Evolutionary conservation across 2,888 invertebrate genomes (phyloP), one percentile per base, ranked within the genome.

Genomic region (Hirtodrosophila histrioides): DNA sequence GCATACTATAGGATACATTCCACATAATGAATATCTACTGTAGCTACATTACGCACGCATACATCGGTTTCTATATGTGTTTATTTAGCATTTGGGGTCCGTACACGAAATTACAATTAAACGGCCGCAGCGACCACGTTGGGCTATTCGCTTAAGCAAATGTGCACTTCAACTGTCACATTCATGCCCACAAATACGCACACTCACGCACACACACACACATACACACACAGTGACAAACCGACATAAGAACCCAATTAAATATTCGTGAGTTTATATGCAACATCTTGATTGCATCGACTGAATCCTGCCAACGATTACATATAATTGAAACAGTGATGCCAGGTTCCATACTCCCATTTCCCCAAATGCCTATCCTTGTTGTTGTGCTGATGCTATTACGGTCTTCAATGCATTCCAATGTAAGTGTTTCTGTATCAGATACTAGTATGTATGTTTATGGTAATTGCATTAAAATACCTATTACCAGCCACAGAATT

Each of bases 31-130:
- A 24, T 35, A 7, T 48, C 3, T 50, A 76, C 73, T 80, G 72
- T 61, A 11, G 5, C 5, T 45, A 23, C 44, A 62, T 49, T 62
- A 39, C 35, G 41, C 62, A 33, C 65, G 45, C 48, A 62, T 37
- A 50, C 58, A 31, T 46, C 55, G 58, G 41, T 37, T 23, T 40
- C 51, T 58, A 56, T 46, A 54, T 58, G 60, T 67, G 82, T 78
- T 71, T 78, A 63, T 63, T 71, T 58, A 63, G 75, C 75, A 71
- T 78, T 82, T 49, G 61, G 65, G 45, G 39, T 43, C 71, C 62
- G 80, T 64, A 83, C 74, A 73, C 65, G 70, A 80, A 84, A 83
- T 84, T 77, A 69, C 77, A 77, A 84, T 79, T 84, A 84, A 79
- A 74, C 77, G 70, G 74, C 60, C 64, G 63, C 70, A 64, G 61